Evolutionary conservation across 2,797 vertebrate species (phyloP), one percentile per base, ranked within the genome.

Genomic region (Acomys russatus): DNA sequence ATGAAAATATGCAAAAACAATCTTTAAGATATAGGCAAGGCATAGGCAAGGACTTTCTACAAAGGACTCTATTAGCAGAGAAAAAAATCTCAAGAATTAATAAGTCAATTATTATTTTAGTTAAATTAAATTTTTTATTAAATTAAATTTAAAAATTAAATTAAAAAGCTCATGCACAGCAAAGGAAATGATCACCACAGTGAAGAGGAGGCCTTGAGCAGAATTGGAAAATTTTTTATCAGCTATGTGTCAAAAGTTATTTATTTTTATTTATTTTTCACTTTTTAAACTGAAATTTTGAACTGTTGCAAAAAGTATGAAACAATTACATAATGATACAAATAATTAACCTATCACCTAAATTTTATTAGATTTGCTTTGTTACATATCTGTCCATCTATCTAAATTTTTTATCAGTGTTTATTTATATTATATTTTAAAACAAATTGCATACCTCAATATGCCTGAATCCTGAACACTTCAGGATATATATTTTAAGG

Each of bases 251-350:
- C 54, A 61, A 35, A 61, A 17, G 35, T 28, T 30, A 7, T 15
- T 44, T 63, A 12, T 35, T 71, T 23, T 56, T 68, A 17, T 11
- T 51, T 7, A 17, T n/a, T 68, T 25, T 70, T 28, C 28, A 59
- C 15, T 49, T 9, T 68, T 84, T 82, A 56, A 89, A 90, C 77
- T 86, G 35, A 94, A 73, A 80, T 18, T 79, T 83, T 85, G 51
- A 95, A 90, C 61, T 70, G 66, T 49, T 88, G 33, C 35, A 38
- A 25, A 91, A 91, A 88, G 18, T 9, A 76, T 49, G 54, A 85
- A 84, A 77, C n/a, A 66, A 44, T 79, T 71, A 25, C n/a, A 28
- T 51, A 73, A 61, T 12, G 25, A 35, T 33, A 80, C 1, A 96
- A 68, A 18, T 38, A 23, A 56, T 63, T 79, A 82, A 14, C 4